A percentile compares a stretch with the other conserved stretches of the same genome.
phyloP scores from a whole-genome alignment of 2,797 vertebrate genomes.

The Melanotaenia nigrans region DNA sequence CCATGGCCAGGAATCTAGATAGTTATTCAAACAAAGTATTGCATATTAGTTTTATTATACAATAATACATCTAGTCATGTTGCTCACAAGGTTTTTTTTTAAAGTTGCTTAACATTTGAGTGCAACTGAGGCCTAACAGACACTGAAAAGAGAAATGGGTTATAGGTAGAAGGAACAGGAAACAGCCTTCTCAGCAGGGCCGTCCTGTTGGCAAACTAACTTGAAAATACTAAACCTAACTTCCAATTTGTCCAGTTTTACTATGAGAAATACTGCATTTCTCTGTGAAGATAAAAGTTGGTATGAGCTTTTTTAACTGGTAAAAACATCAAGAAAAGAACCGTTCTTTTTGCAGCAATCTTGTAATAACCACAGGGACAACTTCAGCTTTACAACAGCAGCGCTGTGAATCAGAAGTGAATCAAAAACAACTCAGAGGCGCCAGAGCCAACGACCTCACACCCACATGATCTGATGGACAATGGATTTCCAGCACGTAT shows the following conservation, averaged over 20 bases:
- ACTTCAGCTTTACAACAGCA: background rate
- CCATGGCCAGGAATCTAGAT: background rate
- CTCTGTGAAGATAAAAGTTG: constrained; percentile 1
- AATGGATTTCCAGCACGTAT: constrained; percentile 41
- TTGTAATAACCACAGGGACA: constrained; percentile 3
- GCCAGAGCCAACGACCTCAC: constrained; percentile 11
- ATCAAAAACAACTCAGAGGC: constrained; percentile 22
- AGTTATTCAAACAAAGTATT: background rate
- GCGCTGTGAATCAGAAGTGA: constrained; percentile 57
- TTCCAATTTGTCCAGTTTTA: constrained; percentile 6
- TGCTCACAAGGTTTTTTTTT: background rate
- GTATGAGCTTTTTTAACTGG: background rate
- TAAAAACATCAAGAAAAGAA: constrained; percentile 4
- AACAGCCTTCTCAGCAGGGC: background rate
- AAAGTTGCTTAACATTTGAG: background rate
- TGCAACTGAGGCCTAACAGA: background rate
- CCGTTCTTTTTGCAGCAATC: background rate
- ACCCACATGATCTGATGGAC: constrained; percentile 32
- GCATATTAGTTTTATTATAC: background rate
- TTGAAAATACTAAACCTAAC: background rate
- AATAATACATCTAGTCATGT: background rate
- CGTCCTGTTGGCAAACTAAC: background rate
- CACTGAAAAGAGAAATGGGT: constrained; percentile 19
- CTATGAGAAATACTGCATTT: background rate
- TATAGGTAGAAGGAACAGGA: constrained; percentile 44